Conservation (phyloP, 2,113 vertebrate genomes). For the Chloroceryle aenea region DNA sequence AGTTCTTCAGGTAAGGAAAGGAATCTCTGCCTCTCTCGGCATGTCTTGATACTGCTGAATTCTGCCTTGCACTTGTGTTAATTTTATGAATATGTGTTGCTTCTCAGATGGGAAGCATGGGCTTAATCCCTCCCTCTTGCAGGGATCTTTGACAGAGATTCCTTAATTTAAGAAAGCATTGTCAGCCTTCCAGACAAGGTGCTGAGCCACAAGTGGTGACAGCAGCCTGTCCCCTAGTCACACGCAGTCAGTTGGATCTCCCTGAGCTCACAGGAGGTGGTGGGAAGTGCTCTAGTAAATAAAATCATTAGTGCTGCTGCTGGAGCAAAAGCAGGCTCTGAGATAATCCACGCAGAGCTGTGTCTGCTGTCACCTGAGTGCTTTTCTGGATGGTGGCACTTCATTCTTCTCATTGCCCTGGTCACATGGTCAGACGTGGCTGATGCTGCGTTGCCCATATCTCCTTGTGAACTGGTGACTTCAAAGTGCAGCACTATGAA, state of each 20-base stretch:
- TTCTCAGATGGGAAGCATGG: background rate
- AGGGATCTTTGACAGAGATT: background rate
- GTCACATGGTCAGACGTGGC: background rate
- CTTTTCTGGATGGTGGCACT: background rate
- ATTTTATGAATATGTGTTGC: background rate
- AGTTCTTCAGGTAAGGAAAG: constrained; percentile 90
- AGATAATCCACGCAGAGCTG: background rate
- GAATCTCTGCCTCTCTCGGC: background rate
- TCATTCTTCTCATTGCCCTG: background rate
- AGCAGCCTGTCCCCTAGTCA: background rate
- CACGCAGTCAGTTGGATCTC: background rate
- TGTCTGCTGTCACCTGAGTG: background rate
- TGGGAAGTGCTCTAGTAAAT: background rate
- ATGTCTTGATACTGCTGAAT: background rate
- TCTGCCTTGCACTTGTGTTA: background rate
- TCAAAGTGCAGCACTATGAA: background rate
- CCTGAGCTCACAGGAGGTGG: background rate
- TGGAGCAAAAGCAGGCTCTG: background rate
- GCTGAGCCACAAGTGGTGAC: background rate
- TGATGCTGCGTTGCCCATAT: rapidly evolving
- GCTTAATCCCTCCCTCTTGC: background rate
- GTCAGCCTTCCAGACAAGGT: background rate
- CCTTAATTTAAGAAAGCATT: background rate
- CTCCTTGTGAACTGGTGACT: background rate
- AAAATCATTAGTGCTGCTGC: background rate